Base-by-base conservation (phyloP, 2,888 invertebrate genomes). In the Rotaria magnacalcarata region DNA sequence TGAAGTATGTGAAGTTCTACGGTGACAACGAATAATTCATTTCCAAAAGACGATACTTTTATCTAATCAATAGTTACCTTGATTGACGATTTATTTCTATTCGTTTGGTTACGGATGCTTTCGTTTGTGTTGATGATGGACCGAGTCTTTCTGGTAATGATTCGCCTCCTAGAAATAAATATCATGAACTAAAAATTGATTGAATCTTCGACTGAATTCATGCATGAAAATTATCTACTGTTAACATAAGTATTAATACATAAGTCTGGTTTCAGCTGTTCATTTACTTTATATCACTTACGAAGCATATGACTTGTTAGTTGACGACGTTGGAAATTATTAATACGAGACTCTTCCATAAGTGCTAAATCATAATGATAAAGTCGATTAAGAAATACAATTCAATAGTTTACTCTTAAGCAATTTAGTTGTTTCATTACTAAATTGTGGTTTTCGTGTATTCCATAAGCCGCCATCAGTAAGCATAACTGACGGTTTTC, bases 401-500 rank as follows among this genome's bases (percentile, higher is more conserved):
- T n/a, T 16, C 10, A n/a, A 24, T 56, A 24, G 24, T 34, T 16
- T 80, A 80, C 80, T 80, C 8, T 80, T 80, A 24, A 80, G 47
- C n/a, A 80, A 80, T 43, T 80, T 80, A 7, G 80, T 14, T 47
- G 80, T 80, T 80, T 47, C 80, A 43, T 34, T 10, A 47, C 80
- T 80, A 80, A 8, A 80, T 43, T 80, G 24, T 24, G 47, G 43
- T 80, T n/a, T 80, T 80, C 80, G 80, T 47, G 80, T 80, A 80
- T 80, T 80, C 80, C 80, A 80, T 80, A 80, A n/a, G 24, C 80
- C 80, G 14, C 80, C 80, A 47, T 80, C 24, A 19, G 80, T 80
- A n/a, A 80, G n/a, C 47, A n/a, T 21, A 24, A 80, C n/a, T 11
- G 80, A 80, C 19, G 80, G 11, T 80, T 47, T 43, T 80, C 47